Evolutionary conservation across 23 tunicate genomes (phyloP).

Genomic region (Ascidia mentula): DNA sequence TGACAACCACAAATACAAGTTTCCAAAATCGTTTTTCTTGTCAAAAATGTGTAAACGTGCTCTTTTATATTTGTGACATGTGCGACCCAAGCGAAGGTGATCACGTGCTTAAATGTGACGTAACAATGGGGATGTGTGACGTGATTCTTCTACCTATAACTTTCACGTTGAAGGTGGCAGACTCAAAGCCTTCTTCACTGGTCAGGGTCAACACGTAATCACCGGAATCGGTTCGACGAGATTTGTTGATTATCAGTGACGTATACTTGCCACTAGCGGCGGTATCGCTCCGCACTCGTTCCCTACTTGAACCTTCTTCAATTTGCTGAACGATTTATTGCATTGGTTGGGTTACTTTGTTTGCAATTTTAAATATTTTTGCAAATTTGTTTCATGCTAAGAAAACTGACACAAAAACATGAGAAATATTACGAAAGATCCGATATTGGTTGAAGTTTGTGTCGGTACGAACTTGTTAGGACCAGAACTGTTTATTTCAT

Average conservation of each 20-base stretch:
- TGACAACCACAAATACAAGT: too few species aligned
- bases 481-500: too few species aligned
- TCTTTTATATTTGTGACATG: too few species aligned
- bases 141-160: constrained; percentile 61
- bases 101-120: background rate
- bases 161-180: constrained; percentile 67
- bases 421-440: too few species aligned
- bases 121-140: background rate
- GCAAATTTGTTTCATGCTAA: too few species aligned
- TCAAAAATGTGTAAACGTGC: too few species aligned
- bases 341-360: too few species aligned
- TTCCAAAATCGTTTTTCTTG: too few species aligned
- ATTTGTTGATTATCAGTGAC: constrained; percentile 68
- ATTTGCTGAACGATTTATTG: constrained; percentile 25
- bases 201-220: constrained; percentile 64
- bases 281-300: constrained; percentile 58
- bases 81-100: background rate
- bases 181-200: constrained; percentile 77
- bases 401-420: too few species aligned
- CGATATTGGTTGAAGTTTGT: too few species aligned
- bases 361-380: too few species aligned
- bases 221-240: constrained; percentile 72
- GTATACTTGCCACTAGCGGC: constrained; percentile 50
- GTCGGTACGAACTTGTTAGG: too few species aligned
- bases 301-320: constrained; percentile 27